Conservation (phyloP, 2,888 invertebrate genomes). For the Melikaiella ostensackeni region DNA sequence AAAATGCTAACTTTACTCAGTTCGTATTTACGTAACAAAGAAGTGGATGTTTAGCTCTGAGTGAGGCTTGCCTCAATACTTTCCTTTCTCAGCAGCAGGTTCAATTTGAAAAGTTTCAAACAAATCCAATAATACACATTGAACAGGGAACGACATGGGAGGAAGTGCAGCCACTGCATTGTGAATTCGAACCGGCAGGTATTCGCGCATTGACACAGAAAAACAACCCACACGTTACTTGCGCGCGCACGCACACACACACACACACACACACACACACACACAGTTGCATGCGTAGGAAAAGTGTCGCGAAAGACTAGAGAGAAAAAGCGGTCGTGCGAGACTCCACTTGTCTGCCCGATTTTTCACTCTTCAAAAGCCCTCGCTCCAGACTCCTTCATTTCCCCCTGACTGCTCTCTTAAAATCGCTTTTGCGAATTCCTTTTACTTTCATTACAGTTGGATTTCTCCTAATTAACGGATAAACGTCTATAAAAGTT, state of each 20-base stretch:
- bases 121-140: constrained; percentile 72
- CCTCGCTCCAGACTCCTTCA: neutral
- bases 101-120: constrained; percentile 73
- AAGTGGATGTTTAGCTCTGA: constrained; percentile 33
- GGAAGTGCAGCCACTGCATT: constrained; percentile 46
- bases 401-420: neutral
- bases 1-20: neutral
- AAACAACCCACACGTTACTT: neutral
- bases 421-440: neutral
- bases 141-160: constrained; percentile 49
- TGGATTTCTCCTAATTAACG: neutral
- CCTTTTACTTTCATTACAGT: neutral
- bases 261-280: too few species aligned
- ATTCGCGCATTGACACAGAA: constrained; percentile 22
- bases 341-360: constrained; percentile 12
- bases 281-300: constrained; percentile 1
- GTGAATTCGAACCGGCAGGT: constrained; percentile 39
- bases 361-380: constrained; percentile 21
- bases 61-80: constrained; percentile 37
- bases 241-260: too few species aligned
- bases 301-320: constrained; percentile 40
- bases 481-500: neutral
- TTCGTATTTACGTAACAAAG: constrained; percentile 32
- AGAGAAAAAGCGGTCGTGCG: constrained; percentile 20
- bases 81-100: constrained; percentile 47